phyloP scores from a whole-genome alignment of 2,797 vertebrate genomes.

The Epinephelus awoara region DNA sequence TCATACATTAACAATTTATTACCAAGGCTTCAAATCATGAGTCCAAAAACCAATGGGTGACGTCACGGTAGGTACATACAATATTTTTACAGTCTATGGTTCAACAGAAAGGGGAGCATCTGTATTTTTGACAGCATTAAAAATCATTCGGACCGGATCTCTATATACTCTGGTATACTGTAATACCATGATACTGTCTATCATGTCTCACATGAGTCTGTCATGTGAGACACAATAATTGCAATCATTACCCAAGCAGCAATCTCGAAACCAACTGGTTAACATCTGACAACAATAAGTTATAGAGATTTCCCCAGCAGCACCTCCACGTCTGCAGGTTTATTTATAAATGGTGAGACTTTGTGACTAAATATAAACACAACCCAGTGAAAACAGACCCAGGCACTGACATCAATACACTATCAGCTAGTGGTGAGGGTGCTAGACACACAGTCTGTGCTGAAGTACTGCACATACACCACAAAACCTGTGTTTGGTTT shows the following conservation, averaged over 20 bases:
- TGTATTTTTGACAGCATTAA: too few species aligned
- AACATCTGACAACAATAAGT: too few species aligned
- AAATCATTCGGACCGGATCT: too few species aligned
- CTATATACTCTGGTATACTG: too few species aligned
- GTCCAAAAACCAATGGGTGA: too few species aligned
- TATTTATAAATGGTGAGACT: conserved; percentile 73
- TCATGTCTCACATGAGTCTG: too few species aligned
- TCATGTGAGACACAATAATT: background rate
- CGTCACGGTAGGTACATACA: too few species aligned
- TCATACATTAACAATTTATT: too few species aligned
- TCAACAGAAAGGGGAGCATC: too few species aligned
- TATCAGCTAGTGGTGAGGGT: conserved; percentile 10
- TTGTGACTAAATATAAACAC: conserved; percentile 71
- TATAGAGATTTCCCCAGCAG: background rate
- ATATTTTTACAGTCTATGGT: too few species aligned
- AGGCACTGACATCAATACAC: conserved; percentile 46
- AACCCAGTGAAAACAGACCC: conserved; percentile 52
- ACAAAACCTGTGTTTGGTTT: conserved; percentile 20
- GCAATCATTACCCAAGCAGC: background rate
- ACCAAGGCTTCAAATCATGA: too few species aligned
- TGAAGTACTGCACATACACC: background rate
- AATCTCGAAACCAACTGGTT: background rate
- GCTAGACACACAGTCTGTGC: conserved; percentile 4
- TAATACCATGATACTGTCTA: too few species aligned
- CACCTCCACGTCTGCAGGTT: conserved; percentile 43